These are phyloP conservation scores for Platalea minor DNA, from an alignment of 2,797 vertebrate species.

Conservation along the genomic window DNA sequence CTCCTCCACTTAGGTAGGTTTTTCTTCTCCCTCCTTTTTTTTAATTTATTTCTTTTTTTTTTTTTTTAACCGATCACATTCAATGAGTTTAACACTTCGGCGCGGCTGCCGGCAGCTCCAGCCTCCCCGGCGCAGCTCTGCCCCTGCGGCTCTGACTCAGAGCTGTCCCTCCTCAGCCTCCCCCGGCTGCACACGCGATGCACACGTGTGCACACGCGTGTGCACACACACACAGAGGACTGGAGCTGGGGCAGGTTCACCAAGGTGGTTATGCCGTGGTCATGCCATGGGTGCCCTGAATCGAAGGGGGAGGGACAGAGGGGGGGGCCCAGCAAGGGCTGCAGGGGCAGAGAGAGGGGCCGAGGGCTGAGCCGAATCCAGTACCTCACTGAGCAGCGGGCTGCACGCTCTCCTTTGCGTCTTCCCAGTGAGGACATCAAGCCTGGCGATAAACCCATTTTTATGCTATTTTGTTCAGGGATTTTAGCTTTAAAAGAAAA, in stretches of 20 bases:
- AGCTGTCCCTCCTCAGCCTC: not conserved
- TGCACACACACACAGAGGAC: not conserved
- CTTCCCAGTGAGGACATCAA: not conserved
- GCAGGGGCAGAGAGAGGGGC: not conserved
- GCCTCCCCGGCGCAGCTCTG: not conserved
- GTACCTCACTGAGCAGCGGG: not conserved
- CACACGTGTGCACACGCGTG: not conserved
- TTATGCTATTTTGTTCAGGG: not conserved
- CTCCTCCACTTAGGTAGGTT: not conserved
- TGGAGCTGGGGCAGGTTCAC: not conserved
- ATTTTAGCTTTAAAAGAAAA: not conserved
- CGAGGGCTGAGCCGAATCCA: not conserved
- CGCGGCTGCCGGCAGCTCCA: not conserved
- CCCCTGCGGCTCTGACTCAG: conserved; percentile 14
- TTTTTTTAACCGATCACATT: not conserved
- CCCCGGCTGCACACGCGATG: accelerated
- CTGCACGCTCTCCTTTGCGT: not conserved
- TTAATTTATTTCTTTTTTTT: not conserved
- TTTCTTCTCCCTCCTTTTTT: not conserved
- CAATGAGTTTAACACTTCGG: not conserved
- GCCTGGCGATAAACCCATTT: not conserved
- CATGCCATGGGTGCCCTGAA: accelerated
- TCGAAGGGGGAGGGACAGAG: not conserved
- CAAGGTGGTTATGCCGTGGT: not conserved
- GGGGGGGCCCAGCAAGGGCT: not conserved